Percentiles rank a stretch among this genome's conserved stretches.
phyloP scores from a whole-genome alignment of 1,140 invertebrate species.

The Belonocnema kinseyi region DNA sequence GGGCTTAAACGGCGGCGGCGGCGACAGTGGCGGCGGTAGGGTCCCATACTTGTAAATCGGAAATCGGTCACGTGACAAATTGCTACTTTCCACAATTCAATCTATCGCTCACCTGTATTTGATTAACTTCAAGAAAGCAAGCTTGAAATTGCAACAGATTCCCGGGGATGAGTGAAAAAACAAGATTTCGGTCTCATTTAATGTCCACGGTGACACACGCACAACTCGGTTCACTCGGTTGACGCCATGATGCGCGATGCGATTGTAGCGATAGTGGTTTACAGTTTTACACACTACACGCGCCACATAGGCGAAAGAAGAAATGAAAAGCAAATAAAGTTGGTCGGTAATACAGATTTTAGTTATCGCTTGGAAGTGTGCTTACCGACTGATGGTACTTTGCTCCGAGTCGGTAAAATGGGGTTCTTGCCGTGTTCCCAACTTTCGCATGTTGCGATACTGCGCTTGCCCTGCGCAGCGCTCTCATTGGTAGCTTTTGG shows the following conservation, averaged over 20 bases:
- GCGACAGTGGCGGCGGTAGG: conserved; percentile 33
- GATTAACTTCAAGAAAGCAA: conserved; percentile 49
- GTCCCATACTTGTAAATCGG: not conserved
- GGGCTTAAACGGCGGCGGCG: conserved; percentile 27
- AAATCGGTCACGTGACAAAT: not conserved
- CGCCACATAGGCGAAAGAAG: too few species aligned
- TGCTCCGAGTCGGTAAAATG: too few species aligned
- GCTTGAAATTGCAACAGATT: conserved; percentile 48
- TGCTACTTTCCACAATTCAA: not conserved
- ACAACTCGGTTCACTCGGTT: conserved; percentile 58
- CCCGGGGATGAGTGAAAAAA: conserved; percentile 34
- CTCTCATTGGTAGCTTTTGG: too few species aligned
- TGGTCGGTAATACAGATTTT: too few species aligned
- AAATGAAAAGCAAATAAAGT: too few species aligned
- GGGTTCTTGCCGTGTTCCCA: too few species aligned
- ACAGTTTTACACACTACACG: too few species aligned
- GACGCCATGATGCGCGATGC: conserved; percentile 64
- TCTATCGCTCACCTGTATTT: conserved; percentile 8
- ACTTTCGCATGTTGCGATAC: too few species aligned
- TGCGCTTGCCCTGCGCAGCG: too few species aligned
- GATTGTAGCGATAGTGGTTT: too few species aligned
- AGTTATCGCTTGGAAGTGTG: too few species aligned
- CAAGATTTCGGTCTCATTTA: conserved; percentile 53
- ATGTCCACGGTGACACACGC: conserved; percentile 59
- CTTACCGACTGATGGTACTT: too few species aligned